Percentiles rank a stretch among this genome's conserved stretches.
Conservation (phyloP, 2,888 invertebrate genomes). For the Phyllotreta cruciferae region DNA sequence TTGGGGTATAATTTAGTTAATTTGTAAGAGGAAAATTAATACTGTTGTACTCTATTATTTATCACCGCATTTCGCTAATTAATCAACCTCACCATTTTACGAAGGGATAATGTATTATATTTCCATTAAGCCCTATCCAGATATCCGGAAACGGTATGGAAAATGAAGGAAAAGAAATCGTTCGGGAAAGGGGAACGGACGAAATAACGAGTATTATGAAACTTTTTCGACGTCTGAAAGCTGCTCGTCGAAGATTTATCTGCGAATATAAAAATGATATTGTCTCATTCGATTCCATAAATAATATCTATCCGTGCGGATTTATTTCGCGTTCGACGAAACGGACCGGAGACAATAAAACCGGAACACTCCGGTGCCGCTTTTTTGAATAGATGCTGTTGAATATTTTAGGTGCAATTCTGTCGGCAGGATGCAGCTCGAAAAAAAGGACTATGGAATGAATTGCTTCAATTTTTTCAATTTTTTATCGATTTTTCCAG, state of each 20-base stretch:
- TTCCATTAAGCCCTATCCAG: conserved; percentile 28
- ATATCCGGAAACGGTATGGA: conserved; percentile 29
- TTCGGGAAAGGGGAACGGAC: conserved; percentile 58
- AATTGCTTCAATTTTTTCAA: too few species aligned
- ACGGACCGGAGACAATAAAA: background rate
- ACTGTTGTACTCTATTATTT: background rate
- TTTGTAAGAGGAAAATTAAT: too few species aligned
- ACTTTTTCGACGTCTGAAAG: conserved; percentile 58
- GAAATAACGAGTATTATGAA: conserved; percentile 58
- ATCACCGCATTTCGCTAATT: background rate
- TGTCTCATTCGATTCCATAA: conserved; percentile 58
- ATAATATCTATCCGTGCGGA: conserved; percentile 38
- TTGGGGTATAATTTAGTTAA: too few species aligned
- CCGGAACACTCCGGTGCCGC: background rate
- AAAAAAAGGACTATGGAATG: too few species aligned
- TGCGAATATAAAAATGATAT: conserved; percentile 62
- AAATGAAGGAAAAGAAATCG: conserved; percentile 38
- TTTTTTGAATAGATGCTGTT: background rate
- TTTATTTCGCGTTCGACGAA: background rate
- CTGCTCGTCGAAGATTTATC: conserved; percentile 59
- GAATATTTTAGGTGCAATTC: too few species aligned
- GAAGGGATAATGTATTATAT: background rate
- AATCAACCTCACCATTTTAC: background rate
- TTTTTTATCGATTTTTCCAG: too few species aligned
- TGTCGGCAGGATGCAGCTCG: too few species aligned